phyloP scores from a whole-genome alignment of 1,140 invertebrate species.

The Calephelis virginiensis region DNA sequence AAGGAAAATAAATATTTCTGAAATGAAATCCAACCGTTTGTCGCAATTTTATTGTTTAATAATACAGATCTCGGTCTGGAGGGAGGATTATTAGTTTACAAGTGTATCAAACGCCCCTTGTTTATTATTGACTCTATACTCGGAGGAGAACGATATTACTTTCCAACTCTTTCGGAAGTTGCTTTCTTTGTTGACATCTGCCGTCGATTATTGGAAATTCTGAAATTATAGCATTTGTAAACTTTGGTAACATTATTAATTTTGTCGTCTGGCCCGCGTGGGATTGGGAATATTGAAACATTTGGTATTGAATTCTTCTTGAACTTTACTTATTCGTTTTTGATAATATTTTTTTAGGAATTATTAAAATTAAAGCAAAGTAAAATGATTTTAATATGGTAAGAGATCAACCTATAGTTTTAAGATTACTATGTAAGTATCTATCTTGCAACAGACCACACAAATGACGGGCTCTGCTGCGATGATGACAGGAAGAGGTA shows the following conservation, averaged over 20 bases:
- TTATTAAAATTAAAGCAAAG: not conserved
- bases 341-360: not conserved
- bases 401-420: too few relatives aligned
- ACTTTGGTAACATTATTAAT: slow-evolving; percentile 61
- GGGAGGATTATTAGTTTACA: slow-evolving; percentile 74
- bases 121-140: slow-evolving; percentile 70
- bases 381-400: too few relatives aligned
- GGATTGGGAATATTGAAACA: slow-evolving; percentile 28
- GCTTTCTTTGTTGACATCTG: slow-evolving; percentile 72
- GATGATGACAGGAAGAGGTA: too few relatives aligned
- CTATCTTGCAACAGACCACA: too few relatives aligned
- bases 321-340: not conserved
- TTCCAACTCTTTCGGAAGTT: slow-evolving; percentile 77
- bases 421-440: too few relatives aligned
- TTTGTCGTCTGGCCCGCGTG: slow-evolving; percentile 28
- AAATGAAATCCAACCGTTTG: slow-evolving; percentile 27
- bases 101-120: slow-evolving; percentile 73
- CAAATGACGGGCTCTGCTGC: too few relatives aligned
- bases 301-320: slow-evolving; percentile 22
- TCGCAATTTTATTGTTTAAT: slow-evolving; percentile 56
- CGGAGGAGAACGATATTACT: slow-evolving; percentile 70
- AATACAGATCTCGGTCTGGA: slow-evolving; percentile 39
- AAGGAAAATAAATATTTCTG: slow-evolving; percentile 13
- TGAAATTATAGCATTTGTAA: slow-evolving; percentile 51
- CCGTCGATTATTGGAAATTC: slow-evolving; percentile 70